Percentiles rank a stretch among this genome's conserved stretches.
Conservation (phyloP, 2,113 vertebrate species). For the Suricata suricatta region DNA sequence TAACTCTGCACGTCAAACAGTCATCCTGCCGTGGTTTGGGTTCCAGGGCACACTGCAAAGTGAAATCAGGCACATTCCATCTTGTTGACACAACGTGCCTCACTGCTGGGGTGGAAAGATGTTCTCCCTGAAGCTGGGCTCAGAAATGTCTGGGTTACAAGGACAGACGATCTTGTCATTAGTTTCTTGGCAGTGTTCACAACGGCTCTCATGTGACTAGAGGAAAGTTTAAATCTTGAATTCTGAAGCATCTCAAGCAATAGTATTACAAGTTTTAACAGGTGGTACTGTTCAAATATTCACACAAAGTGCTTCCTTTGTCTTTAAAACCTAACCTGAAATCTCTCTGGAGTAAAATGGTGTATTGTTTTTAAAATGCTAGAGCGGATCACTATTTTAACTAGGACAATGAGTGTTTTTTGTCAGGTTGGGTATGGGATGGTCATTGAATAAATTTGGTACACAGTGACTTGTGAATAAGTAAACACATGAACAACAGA, state of each 20-base stretch:
- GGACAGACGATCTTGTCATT: slow-evolving; percentile 72
- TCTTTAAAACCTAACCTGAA: slow-evolving; percentile 65
- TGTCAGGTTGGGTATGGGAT: background rate
- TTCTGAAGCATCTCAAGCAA: slow-evolving; percentile 42
- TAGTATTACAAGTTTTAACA: slow-evolving; percentile 69
- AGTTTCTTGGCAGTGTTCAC: slow-evolving; percentile 71
- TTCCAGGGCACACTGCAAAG: slow-evolving; percentile 72
- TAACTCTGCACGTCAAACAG: slow-evolving; percentile 52
- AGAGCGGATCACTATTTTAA: background rate
- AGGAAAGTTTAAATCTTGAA: slow-evolving; percentile 69
- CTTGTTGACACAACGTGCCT: slow-evolving; percentile 75
- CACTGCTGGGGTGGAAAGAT: slow-evolving; percentile 75
- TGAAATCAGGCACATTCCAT: slow-evolving; percentile 81
- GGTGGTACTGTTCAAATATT: slow-evolving; percentile 64
- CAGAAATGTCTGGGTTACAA: slow-evolving; percentile 76
- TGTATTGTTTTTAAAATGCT: slow-evolving; percentile 58
- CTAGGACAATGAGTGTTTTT: slow-evolving; percentile 53
- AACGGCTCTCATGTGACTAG: slow-evolving; percentile 41
- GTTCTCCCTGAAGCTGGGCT: slow-evolving; percentile 74
- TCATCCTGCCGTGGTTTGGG: slow-evolving; percentile 54
- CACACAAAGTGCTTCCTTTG: slow-evolving; percentile 45
- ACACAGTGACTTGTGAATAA: slow-evolving; percentile 68
- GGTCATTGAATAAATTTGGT: slow-evolving; percentile 52
- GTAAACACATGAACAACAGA: slow-evolving; percentile 47
- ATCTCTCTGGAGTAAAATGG: slow-evolving; percentile 62